Evolutionary conservation across 2,113 vertebrate species (phyloP).

Genomic region (Varanus salvator): DNA sequence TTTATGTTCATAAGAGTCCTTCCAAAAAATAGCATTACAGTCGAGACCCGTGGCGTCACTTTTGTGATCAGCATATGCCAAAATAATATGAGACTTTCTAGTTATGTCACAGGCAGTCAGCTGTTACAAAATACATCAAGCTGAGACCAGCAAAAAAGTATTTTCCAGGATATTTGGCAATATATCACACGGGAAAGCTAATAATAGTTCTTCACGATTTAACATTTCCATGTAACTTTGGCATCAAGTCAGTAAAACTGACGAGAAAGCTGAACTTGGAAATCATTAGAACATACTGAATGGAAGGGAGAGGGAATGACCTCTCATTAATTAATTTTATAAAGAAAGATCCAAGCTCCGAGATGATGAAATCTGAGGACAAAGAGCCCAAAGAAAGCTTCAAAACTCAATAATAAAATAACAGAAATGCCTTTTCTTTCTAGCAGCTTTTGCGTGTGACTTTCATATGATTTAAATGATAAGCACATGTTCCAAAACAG

Average conservation of each 20-base stretch:
- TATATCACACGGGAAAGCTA: neutral
- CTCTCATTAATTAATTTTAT: conserved; percentile 5
- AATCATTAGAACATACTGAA: neutral
- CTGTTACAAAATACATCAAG: neutral
- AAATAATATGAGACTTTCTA: neutral
- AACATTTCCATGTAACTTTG: neutral
- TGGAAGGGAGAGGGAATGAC: neutral
- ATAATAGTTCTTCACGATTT: conserved; percentile 15
- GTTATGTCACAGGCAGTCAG: neutral
- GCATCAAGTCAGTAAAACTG: neutral
- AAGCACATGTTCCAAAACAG: neutral
- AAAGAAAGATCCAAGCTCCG: neutral
- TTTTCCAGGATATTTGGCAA: conserved; percentile 13
- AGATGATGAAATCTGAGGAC: rapidly evolving
- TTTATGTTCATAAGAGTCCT: neutral
- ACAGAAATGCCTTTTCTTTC: neutral
- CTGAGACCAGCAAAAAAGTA: conserved; percentile 16
- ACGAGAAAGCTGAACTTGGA: conserved; percentile 9
- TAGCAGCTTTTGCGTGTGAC: conserved; percentile 45
- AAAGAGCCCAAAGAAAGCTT: conserved; percentile 28
- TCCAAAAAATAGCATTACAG: neutral
- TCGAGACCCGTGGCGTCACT: neutral
- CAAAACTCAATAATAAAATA: neutral
- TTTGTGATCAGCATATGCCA: neutral
- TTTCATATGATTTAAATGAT: conserved; percentile 37